Percentiles rank a stretch among this genome's conserved stretches.
These are phyloP conservation scores for Dendrocopos noguchii DNA, from an alignment of 2,113 vertebrate genomes.

Conservation along the genomic window DNA sequence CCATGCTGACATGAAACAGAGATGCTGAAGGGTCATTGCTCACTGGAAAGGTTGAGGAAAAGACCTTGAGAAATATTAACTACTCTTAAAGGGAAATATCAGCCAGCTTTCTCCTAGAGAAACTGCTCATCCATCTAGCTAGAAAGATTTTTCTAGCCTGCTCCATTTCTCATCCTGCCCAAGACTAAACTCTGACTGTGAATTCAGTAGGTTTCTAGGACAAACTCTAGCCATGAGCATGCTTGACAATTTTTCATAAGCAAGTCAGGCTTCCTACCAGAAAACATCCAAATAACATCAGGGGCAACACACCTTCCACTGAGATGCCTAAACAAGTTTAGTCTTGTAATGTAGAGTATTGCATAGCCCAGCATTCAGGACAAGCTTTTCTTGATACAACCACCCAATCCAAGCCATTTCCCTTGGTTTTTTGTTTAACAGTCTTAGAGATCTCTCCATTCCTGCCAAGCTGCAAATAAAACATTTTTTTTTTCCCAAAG, in stretches of 20 bases:
- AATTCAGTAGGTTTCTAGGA: background rate
- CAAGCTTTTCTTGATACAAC: background rate
- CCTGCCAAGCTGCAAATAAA: background rate
- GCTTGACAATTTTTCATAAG: background rate
- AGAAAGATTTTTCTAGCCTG: background rate
- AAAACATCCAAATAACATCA: background rate
- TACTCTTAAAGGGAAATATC: background rate
- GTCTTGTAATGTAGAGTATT: background rate
- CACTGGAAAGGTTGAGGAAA: background rate
- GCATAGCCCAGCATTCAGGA: background rate
- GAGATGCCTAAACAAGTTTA: background rate
- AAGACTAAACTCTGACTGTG: background rate
- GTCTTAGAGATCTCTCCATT: background rate
- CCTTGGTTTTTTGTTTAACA: background rate
- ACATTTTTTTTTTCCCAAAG: background rate
- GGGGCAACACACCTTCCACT: background rate
- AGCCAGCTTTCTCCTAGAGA: background rate
- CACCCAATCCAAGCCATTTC: background rate
- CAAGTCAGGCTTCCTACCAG: background rate
- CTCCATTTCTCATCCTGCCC: background rate
- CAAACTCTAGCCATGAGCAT: background rate
- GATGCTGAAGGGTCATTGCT: background rate
- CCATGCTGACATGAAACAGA: accelerated
- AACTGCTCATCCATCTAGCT: background rate
- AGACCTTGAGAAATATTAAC: background rate